Evolutionary conservation across 2,113 vertebrate species (phyloP), one percentile per base, ranked within the genome.

Genomic region (Megalops atlanticus): DNA sequence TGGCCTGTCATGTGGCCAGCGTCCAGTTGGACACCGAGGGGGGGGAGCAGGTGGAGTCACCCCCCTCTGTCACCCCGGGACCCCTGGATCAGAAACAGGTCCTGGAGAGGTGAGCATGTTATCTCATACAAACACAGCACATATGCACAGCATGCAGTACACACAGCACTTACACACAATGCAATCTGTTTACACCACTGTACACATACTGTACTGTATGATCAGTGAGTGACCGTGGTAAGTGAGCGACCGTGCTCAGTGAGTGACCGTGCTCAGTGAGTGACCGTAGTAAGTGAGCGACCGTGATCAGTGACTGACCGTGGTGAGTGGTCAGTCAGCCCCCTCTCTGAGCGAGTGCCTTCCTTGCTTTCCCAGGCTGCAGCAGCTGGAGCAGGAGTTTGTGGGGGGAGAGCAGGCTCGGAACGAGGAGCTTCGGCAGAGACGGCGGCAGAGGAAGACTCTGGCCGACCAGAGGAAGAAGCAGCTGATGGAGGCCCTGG

Each of bases 351-450:
- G n/a, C n/a, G n/a, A n/a, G n/a, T n/a, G n/a, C n/a, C n/a, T n/a
- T n/a, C n/a, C n/a, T n/a, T 33, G 16, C 24, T 21, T 41, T 43
- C 15, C 2, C 90, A 98, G 96, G 84, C 85, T 98, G 90, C 95
- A 96, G 91, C 91, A 94, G 90, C 86, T 98, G 81, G 95, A 99
- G 78, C 94, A 90, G 90, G 94, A 96, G 85, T 94, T 96, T 80
- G 92, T 96, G 0, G 93, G 95, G 0, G 96, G 96, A 0, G 95
- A 98, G 76, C 96, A 97, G 90, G 96, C 92, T 52, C 87, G 93
- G 81, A 98, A 97, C 88, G 91, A 92, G 81, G 96, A 97, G 84
- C 86, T 97, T 45, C 93, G 92, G 83, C 96, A 95, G 87, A 94
- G 93, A 75, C 94, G 89, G 3, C 84, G 81, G 79, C 84, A 88